Evolutionary conservation across 1,140 invertebrate genomes (phyloP), one percentile per base, ranked within the genome.

Genomic region (Euwallacea similis): DNA sequence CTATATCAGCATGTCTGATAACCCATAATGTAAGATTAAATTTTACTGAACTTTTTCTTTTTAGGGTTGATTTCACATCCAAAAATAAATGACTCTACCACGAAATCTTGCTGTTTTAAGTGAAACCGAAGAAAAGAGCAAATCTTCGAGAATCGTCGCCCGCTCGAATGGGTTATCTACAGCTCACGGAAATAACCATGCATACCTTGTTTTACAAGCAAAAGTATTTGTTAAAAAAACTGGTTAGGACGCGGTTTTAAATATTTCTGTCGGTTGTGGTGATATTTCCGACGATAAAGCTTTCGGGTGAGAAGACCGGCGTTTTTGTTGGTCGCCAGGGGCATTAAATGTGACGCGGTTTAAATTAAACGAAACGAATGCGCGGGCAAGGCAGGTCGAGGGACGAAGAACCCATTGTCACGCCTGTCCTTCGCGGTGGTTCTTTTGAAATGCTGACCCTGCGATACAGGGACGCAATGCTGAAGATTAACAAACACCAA

Each of bases 161-260:
- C 2, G n/a, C 7, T 62, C 42, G 60, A 50, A 50, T 50, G 61
- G 46, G 15, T 65, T 66, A 66, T 66, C 64, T 55, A 9, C 10
- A 66, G 41, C 53, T 33, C 8, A 43, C 42, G 53, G 53, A 58
- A 66, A 66, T 58, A 55, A 33, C 64, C 47, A 58, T 66, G n/a
- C 56, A 16, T 42, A 44, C 6, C 64, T 43, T 66, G 64, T 58
- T 66, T 66, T 66, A 66, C 64, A 66, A 56, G 64, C 33, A 56
- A 66, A 66, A 66, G 54, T 66, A 58, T 66, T 66, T 66, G 64
- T 66, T 66, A 66, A 66, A 58, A 33, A 66, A 66, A 56, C 64
- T 66, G 64, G 64, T 65, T 42, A 11, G 21, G 46, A 54, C 47
- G 62, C 47, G 62, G 62, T 66, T 66, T 66, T 66, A 66, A 66